Conservation (phyloP, 2,888 invertebrate genomes). For the Branchellion lobata region DNA sequence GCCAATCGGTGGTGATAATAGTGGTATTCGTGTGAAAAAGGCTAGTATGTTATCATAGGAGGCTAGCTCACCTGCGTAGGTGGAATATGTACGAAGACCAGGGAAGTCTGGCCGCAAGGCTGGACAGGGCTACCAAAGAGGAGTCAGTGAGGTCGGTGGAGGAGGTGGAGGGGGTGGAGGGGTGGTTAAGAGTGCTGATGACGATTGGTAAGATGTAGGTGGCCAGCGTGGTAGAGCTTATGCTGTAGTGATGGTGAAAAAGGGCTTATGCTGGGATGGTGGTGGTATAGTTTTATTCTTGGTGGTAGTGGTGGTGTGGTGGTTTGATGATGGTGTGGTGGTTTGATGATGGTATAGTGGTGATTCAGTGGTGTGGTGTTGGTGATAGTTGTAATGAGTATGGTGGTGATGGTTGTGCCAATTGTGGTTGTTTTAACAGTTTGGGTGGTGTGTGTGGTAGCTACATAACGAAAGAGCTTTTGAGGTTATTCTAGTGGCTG, state of each 20-base stretch:
- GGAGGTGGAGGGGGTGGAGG: conserved; percentile 68
- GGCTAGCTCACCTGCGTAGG: conserved; percentile 67
- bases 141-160: conserved; percentile 75
- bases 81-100: conserved; percentile 87
- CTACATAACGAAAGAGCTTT: neutral
- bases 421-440: neutral
- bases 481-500: too few species aligned
- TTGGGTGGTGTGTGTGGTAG: neutral
- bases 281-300: neutral
- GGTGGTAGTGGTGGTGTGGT: conserved; percentile 2
- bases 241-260: conserved; percentile 56
- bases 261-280: neutral
- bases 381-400: neutral
- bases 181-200: conserved; percentile 76
- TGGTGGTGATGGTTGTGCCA: neutral
- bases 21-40: too few species aligned
- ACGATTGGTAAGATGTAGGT: conserved; percentile 83
- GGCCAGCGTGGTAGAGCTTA: conserved; percentile 68
- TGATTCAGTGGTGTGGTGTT: too few species aligned
- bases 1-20: too few species aligned
- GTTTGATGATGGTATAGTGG: too few species aligned
- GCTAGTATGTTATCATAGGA: too few species aligned
- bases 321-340: neutral
- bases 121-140: conserved; percentile 76
- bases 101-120: conserved; percentile 75